A percentile compares a stretch with the other conserved stretches of the same genome.
phyloP scores from a whole-genome alignment of 2,113 vertebrate species.

The Cichladusa arquata region DNA sequence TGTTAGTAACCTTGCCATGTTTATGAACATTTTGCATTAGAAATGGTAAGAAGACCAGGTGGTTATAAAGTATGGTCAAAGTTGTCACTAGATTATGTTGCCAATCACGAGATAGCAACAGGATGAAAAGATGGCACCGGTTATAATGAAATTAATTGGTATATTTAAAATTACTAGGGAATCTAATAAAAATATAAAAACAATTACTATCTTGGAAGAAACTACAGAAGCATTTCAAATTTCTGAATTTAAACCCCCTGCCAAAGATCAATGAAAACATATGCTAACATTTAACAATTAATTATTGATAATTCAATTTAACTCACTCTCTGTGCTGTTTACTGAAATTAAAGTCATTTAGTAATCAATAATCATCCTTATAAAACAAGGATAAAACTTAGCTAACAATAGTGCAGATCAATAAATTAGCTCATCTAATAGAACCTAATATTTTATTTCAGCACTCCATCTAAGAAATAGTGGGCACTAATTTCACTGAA shows the following conservation, averaged over 20 bases:
- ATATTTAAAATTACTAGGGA: neutral
- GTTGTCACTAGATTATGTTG: neutral
- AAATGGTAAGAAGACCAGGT: neutral
- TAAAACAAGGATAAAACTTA: constrained; percentile 35
- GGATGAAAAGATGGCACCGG: neutral
- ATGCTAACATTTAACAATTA: constrained; percentile 33
- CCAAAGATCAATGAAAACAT: constrained; percentile 30
- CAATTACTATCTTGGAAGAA: neutral
- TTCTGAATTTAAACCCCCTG: neutral
- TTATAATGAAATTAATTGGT: neutral
- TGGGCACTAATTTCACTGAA: neutral
- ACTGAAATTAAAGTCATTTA: constrained; percentile 46
- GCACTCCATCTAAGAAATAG: neutral
- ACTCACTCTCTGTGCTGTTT: constrained; percentile 29
- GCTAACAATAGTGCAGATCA: constrained; percentile 16
- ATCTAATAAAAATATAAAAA: neutral
- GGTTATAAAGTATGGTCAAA: neutral
- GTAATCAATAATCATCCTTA: constrained; percentile 38
- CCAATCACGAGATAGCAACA: neutral
- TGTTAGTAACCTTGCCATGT: neutral
- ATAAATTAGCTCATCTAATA: constrained; percentile 41
- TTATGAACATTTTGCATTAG: neutral
- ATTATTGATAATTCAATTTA: constrained; percentile 58
- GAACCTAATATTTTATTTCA: neutral
- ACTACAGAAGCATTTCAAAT: neutral